A percentile compares a stretch with the other conserved stretches of the same genome.
These are phyloP conservation scores for Linepithema humile DNA, from an alignment of 1,140 invertebrate species.

Conservation along the genomic window DNA sequence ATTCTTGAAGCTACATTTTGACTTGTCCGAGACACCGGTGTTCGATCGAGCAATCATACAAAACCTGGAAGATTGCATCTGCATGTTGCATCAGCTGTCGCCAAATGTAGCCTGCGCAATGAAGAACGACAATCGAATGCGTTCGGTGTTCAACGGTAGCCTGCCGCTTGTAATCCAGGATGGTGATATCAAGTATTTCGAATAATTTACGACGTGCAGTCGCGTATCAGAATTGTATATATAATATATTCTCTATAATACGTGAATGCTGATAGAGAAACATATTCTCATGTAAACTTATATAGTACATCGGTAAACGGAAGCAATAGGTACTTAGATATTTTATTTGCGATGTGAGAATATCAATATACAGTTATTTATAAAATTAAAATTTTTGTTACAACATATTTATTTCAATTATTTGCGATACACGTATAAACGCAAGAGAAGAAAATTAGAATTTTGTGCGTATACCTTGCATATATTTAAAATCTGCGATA, in stretches of 20 bases:
- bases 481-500: not conserved
- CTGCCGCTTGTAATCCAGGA: conserved; percentile 60
- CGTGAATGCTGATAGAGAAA: conserved; percentile 23
- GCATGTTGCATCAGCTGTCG: conserved; percentile 75
- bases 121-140: conserved; percentile 76
- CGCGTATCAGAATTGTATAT: conserved; percentile 22
- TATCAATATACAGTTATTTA: conserved; percentile 52
- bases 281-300: conserved; percentile 55
- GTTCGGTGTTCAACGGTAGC: conserved; percentile 65
- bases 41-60: conserved; percentile 77
- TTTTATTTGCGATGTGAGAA: conserved; percentile 50
- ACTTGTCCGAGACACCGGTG: conserved; percentile 76
- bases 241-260: conserved; percentile 6
- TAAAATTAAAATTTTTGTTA: conserved; percentile 59
- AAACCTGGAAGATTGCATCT: conserved; percentile 79
- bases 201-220: conserved; percentile 58
- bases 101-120: conserved; percentile 74
- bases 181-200: conserved; percentile 74
- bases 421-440: not conserved
- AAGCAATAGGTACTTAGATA: conserved; percentile 50
- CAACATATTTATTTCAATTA: conserved; percentile 16
- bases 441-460: not conserved
- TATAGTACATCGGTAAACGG: conserved; percentile 32
- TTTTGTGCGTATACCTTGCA: not conserved
- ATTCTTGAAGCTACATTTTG: conserved; percentile 77